Evolutionary conservation across 2,113 vertebrate genomes (phyloP), one percentile per base, ranked within the genome.

Genomic region (Cacatua alba): DNA sequence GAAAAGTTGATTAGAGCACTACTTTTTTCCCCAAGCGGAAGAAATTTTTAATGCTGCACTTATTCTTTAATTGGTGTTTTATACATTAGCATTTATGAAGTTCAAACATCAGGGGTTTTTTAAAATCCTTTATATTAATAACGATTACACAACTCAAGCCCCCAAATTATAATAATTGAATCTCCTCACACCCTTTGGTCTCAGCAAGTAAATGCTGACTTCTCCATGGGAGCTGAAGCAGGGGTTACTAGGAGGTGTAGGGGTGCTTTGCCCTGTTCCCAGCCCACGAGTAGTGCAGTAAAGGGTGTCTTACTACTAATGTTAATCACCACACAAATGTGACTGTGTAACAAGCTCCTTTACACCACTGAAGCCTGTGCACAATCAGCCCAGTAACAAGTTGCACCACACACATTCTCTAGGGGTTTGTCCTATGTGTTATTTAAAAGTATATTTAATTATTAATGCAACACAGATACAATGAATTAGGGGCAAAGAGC

Each of bases 381-480:
- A 53, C 28, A 49, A 28, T 31, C 49, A 49, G 74, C 10, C 41
- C n/a, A 20, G 37, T 11, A 46, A 35, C 3, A 39, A 43, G 14
- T 3, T 29, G 41, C 37, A 70, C 13, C 46, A 24, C 17, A 5
- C 25, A 7, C 7, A 7, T 13, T 75, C 65, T 57, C 46, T 11
- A 70, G 15, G 6, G 28, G 3, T 39, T 70, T 59, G n/a, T 43
- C 24, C 20, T 52, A 4, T 5, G 51, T 18, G 11, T 20, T 60
- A 69, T 43, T 96, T 68, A 59, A 81, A 89, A 28, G 63, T 65
- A 46, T 28, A 37, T 65, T 81, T 12, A 77, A 52, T 90, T 82
- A 67, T 75, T 74, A 78, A 67, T 67, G 60, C 29, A 74, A n/a
- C 6, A 3, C 3, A 60, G 57, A 52, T 57, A 7, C 2, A 43